Evolutionary conservation across 2,113 vertebrate genomes (phyloP).

Genomic region (Rallus limicola): DNA sequence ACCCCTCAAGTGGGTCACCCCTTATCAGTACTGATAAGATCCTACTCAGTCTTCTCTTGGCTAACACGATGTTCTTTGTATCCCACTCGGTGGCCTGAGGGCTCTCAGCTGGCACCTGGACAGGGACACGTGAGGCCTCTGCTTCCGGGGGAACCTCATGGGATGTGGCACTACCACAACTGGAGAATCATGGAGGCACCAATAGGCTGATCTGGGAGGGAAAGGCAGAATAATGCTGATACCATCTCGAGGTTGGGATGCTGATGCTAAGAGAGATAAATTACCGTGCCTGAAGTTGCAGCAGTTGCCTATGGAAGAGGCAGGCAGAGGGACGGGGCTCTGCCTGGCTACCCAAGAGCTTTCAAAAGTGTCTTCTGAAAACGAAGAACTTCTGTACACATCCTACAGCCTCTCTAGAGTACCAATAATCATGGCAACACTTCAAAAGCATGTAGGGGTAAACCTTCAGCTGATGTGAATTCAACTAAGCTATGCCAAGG

Average conservation of each 20-base stretch:
- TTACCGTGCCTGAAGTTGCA: fast-evolving
- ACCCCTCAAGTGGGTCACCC: no score
- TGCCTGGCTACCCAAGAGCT: fast-evolving
- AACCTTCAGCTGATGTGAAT: not conserved
- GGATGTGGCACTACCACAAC: fast-evolving
- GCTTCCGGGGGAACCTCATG: fast-evolving
- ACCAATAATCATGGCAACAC: not conserved
- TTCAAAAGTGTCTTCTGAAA: not conserved
- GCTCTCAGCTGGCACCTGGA: not conserved
- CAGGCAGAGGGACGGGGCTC: fast-evolving
- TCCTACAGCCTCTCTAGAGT: not conserved
- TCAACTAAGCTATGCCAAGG: not conserved
- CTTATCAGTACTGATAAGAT: no score
- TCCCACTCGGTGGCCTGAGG: not conserved
- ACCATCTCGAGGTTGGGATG: fast-evolving
- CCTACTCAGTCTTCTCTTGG: no score
- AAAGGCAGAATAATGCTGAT: not conserved
- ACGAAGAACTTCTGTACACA: not conserved
- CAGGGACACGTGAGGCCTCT: fast-evolving
- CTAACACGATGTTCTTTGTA: not conserved
- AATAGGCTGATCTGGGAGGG: not conserved
- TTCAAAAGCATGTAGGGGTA: not conserved
- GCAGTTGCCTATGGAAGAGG: not conserved
- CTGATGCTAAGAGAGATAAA: not conserved
- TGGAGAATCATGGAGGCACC: not conserved